Evolutionary conservation across 2,113 vertebrate genomes (phyloP).

Genomic region (Crotophaga sulcirostris): DNA sequence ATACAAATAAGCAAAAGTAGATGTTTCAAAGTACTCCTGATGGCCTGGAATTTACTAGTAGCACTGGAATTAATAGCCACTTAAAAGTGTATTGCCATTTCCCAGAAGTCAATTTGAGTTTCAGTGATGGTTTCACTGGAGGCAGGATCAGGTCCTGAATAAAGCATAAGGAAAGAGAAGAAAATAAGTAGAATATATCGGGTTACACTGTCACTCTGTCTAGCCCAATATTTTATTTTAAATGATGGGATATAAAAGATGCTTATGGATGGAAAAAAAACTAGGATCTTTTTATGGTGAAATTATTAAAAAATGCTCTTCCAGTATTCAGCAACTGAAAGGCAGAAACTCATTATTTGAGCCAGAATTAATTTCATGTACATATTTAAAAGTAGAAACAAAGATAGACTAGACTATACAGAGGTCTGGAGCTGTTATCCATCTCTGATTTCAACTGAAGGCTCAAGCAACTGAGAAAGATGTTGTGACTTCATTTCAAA

Average conservation of each 20-base stretch:
- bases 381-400: neutral
- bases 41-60: constrained; percentile 2
- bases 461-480: neutral
- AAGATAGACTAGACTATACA: neutral
- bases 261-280: neutral
- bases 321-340: neutral
- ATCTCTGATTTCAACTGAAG: neutral
- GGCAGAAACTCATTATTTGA: neutral
- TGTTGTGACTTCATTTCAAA: neutral
- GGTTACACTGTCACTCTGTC: neutral
- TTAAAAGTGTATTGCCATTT: constrained; percentile 20
- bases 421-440: neutral
- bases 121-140: constrained; percentile 22
- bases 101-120: constrained; percentile 26
- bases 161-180: neutral
- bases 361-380: neutral
- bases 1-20: neutral
- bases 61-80: neutral
- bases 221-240: constrained; percentile 16
- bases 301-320: neutral
- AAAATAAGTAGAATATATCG: neutral
- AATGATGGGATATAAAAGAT: neutral
- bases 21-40: neutral
- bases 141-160: neutral
- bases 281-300: neutral